Evolutionary conservation across 2,113 vertebrate species (phyloP).

Genomic region (Marmota monax): DNA sequence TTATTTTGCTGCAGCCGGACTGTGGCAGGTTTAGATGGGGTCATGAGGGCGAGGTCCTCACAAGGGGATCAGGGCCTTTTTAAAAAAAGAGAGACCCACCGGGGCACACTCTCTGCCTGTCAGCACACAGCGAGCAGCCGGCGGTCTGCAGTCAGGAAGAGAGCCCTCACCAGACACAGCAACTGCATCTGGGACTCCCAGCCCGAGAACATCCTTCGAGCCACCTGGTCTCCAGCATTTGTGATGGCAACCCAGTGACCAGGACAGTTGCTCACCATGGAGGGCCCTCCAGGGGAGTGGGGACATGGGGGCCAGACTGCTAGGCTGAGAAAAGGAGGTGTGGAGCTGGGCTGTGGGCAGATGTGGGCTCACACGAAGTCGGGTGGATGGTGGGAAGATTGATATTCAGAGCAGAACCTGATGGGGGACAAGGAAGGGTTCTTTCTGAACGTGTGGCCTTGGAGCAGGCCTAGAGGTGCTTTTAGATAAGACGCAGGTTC

Average conservation of each 20-base stretch:
- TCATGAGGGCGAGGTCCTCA: too few species aligned
- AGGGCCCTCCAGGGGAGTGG: neutral
- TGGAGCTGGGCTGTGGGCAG: neutral
- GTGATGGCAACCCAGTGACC: neutral
- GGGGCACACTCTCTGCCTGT: neutral
- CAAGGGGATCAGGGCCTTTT: too few species aligned
- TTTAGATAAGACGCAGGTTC: neutral
- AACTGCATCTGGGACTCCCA: neutral
- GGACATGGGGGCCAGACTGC: neutral
- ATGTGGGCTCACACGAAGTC: too few species aligned
- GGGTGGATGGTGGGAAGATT: neutral
- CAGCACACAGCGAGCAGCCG: neutral
- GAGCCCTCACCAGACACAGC: neutral
- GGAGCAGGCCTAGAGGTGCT: neutral
- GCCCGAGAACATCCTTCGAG: neutral
- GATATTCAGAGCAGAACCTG: neutral
- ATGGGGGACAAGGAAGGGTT: neutral
- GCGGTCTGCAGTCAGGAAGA: neutral
- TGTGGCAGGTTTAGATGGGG: neutral
- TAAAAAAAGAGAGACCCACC: neutral
- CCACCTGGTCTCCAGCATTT: neutral
- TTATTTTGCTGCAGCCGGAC: too few species aligned
- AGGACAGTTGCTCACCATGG: neutral
- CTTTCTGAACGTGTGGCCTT: neutral
- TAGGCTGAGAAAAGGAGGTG: too few species aligned